Base-by-base conservation (phyloP, 2,797 vertebrate genomes). In the Tympanoctomys barrerae region DNA sequence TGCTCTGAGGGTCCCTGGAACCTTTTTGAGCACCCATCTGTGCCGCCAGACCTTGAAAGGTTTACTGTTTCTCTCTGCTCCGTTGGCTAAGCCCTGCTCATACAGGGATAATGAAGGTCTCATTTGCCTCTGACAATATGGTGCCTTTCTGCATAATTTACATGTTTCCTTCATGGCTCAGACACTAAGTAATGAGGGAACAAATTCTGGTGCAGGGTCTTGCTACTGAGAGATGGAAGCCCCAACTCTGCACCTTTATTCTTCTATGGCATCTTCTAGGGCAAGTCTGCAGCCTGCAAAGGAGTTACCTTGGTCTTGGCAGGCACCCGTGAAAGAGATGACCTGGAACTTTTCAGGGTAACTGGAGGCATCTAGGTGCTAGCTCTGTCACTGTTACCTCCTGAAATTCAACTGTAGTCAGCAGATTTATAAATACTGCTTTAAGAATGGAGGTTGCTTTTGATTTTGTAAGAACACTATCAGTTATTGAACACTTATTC, bases 81-180 rank as follows among this genome's bases (percentile, higher is more conserved):
- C 97, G 97, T 97, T 97, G 97, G 97, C 97, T 97, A 97, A 96
- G 96, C 95, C 94, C 93, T 97, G 64, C 89, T 97, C 97, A 97
- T 95, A 97, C 95, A 97, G 96, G 95, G 97, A 97, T 97, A 97
- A 97, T 97, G 97, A 97, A 97, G 97, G 97, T 97, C 97, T 97
- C 97, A 97, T 97, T 97, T 97, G 97, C 97, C 97, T 97, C 78
- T 19, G 89, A 97, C 97, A 97, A 97, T 97, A 97, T 97, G 97
- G 96, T 97, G 97, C 96, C 97, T 97, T 96, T 97, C 97, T 97
- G 97, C 91, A 97, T 97, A 97, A 97, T 97, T 97, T 97, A 97
- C 97, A 97, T 97, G 97, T 97, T 97, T 97, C 96, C 96, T 96
- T 96, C 94, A 96, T 97, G 97, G 90, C 96, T 89, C 94, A 96